Evolutionary conservation across 2,797 vertebrate species (phyloP), one percentile per base, ranked within the genome.

Genomic region (Pampus argenteus): DNA sequence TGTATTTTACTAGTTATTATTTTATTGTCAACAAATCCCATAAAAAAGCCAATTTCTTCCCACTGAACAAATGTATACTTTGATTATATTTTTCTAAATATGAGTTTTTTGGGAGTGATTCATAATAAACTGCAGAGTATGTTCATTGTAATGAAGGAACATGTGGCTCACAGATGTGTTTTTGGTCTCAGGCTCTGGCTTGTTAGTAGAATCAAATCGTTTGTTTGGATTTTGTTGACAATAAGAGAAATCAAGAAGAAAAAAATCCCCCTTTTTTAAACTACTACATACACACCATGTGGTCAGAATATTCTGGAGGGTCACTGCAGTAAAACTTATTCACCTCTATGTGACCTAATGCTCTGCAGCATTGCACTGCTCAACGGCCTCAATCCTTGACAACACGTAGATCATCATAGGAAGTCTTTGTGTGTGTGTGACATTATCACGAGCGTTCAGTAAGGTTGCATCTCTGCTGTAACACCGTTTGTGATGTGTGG

Each of bases 311-410:
- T 26, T 40, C 9, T 64, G 20, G 17, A 36, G 5, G 17, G 42
- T 42, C 81, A 74, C 83, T 89, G 89, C 87, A 83, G 79, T 86
- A 62, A 74, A 87, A 82, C 52, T 60, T 66, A 22, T 57, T 88
- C 76, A 87, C 83, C 75, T 87, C 84, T 59, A 59, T 10, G 11
- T 75, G 84, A 88, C 78, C 88, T 63, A 50, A 55, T 36, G 71
- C 79, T 86, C 71, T 86, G 88, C 86, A 78, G 83, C n/a, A n/a
- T n/a, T 52, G 78, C 47, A 22, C 50, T 29, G 70, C 52, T 62
- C 57, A 26, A 64, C 59, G 8, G 28, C 56, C 68, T 74, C 25
- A 17, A 15, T 40, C 15, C 18, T 28, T 40, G 54, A 70, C 74
- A 62, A 71, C 71, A 47, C 45, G 3, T 1, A 14, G 14, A 8